Base-by-base conservation (phyloP, 2,888 invertebrate species). In the Dioctria rufipes region DNA sequence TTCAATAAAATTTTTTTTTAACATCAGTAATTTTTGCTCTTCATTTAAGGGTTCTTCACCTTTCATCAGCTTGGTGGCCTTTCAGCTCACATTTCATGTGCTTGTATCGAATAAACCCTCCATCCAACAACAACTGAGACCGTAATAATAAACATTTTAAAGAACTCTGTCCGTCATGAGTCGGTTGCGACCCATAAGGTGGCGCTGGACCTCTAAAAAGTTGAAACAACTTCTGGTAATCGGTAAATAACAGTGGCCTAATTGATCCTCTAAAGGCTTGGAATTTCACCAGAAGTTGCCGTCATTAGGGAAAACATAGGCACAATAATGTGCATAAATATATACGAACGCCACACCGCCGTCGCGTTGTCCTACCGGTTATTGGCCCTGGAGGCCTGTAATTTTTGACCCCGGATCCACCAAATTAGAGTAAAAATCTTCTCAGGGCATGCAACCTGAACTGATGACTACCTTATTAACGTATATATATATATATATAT, bases 41-140 rank as follows among this genome's bases (percentile, higher is more conserved):
- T 77, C 66, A 66, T 78, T 78, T 78, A 65, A 66, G 51, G 78
- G 65, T 78, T 66, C 42, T 78, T 78, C 49, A 66, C 78, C 78
- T 78, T 2, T 25, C 51, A 42, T 39, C 51, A 60, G 25, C 58
- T 61, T 13, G 58, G 58, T 73, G 73, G 73, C 78, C 54, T 66
- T 25, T 66, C 39, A 66, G 42, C 65, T 78, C 66, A 66, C 78
- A 54, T 80, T 80, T 78, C 73, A 25, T 25, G 58, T 73, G 58
- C 54, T 40, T 58, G 73, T 40, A 40, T 80, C 75, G 60, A 73
- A 73, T 73, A 58, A 73, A 58, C 58, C 25, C 73, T 58, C 51
- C 78, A 75, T 67, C 46, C 69, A 65, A 39, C 65, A 51, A 42
- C 69, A 42, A 4, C 43, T 65, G 65, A 37, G 37, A 25, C 13